Evolutionary conservation across 2,888 invertebrate species (phyloP).

Genomic region (Odontocolon sp.): DNA sequence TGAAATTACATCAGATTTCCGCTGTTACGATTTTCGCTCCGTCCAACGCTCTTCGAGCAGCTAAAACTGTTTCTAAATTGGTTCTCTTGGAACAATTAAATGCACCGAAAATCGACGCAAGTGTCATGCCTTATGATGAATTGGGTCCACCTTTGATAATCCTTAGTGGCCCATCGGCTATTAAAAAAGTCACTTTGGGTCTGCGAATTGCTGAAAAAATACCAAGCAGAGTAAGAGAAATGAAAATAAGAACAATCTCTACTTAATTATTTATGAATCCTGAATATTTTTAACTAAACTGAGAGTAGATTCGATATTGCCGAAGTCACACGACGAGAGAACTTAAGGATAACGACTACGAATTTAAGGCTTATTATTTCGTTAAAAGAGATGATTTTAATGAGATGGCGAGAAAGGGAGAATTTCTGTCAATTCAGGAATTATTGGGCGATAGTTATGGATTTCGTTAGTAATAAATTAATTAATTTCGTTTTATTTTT

Average conservation of each 20-base stretch:
- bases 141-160: conserved; percentile 78
- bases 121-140: conserved; percentile 76
- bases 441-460: conserved; percentile 79
- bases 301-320: conserved; percentile 72
- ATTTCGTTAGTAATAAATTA: conserved; percentile 73
- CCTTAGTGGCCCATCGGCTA: conserved; percentile 79
- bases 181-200: conserved; percentile 74
- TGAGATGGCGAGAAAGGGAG: conserved; percentile 77
- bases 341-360: conserved; percentile 67
- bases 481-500: neutral
- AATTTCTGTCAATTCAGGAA: conserved; percentile 80
- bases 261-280: conserved; percentile 7
- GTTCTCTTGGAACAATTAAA: conserved; percentile 76
- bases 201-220: conserved; percentile 68
- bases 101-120: conserved; percentile 72
- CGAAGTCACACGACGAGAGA: conserved; percentile 79
- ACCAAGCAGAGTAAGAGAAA: conserved; percentile 64
- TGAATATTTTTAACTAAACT: no score
- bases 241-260: neutral
- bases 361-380: conserved; percentile 75
- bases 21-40: conserved; percentile 72
- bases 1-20: conserved; percentile 68
- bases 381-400: conserved; percentile 76
- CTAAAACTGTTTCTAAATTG: conserved; percentile 73
- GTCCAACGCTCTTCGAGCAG: conserved; percentile 70